Evolutionary conservation across 2,113 vertebrate species (phyloP).

Genomic region (Proterorhinus semilunaris): DNA sequence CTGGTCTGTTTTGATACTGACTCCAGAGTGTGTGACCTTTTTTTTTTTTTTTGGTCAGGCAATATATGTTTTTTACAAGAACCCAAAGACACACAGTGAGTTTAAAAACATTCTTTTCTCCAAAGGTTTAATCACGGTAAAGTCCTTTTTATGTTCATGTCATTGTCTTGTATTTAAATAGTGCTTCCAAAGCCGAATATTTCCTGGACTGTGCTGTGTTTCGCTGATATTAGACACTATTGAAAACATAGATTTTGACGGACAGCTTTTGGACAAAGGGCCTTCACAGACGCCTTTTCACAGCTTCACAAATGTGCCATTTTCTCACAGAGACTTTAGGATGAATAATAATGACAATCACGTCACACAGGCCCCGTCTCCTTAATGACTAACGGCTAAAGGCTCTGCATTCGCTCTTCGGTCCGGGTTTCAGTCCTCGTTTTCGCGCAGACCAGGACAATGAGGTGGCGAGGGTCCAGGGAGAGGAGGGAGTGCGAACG

Average conservation of each 20-base stretch:
- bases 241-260: not conserved
- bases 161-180: not conserved
- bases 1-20: too few species aligned
- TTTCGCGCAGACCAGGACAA: too few species aligned
- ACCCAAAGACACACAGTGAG: too few species aligned
- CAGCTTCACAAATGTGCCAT: not conserved
- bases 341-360: not conserved
- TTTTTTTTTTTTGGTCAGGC: too few species aligned
- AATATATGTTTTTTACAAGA: too few species aligned
- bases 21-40: too few species aligned
- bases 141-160: too few species aligned
- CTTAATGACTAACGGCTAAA: not conserved
- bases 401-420: too few species aligned
- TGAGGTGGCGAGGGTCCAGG: too few species aligned
- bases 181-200: not conserved
- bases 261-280: not conserved
- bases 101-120: too few species aligned
- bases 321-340: not conserved
- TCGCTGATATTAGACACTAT: not conserved
- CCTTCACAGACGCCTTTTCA: not conserved
- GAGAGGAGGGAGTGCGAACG: too few species aligned
- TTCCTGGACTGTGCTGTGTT: not conserved
- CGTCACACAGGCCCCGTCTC: not conserved
- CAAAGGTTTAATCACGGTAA: too few species aligned
- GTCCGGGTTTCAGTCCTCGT: not conserved